A percentile compares a stretch with the other conserved stretches of the same genome.
These are phyloP conservation scores for Chaenocephalus aceratus DNA, from an alignment of 2,113 vertebrate species.

Conservation along the genomic window DNA sequence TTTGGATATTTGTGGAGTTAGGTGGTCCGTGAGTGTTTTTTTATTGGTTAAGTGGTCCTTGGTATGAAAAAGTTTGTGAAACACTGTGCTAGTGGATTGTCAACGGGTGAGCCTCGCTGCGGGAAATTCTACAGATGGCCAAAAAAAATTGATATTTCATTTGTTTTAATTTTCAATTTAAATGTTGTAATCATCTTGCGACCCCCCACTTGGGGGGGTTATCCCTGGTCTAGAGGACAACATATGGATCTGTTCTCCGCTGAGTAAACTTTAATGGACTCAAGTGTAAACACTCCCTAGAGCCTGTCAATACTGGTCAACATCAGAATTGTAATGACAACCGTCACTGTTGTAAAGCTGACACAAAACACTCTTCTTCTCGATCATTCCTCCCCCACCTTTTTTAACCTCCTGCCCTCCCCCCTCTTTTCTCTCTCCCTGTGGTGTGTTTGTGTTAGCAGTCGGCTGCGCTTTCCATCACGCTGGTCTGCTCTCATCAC, in stretches of 20 bases:
- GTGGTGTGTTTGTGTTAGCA: conserved; percentile 82
- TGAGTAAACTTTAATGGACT: conserved; percentile 70
- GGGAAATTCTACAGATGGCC: too few species aligned
- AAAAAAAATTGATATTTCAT: too few species aligned
- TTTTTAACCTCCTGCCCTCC: conserved; percentile 13
- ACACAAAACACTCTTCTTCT: conserved; percentile 63
- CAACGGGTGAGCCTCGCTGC: too few species aligned
- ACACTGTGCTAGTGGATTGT: too few species aligned
- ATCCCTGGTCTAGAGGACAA: not conserved
- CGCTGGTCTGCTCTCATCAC: conserved; percentile 78
- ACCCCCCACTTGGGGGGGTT: too few species aligned
- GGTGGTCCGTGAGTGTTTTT: too few species aligned
- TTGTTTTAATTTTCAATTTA: too few species aligned
- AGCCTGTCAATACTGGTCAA: conserved; percentile 67
- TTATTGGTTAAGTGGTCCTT: too few species aligned
- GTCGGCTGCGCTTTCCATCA: conserved; percentile 80
- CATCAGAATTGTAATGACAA: conserved; percentile 62
- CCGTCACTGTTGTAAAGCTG: conserved; percentile 45
- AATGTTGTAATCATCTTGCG: too few species aligned
- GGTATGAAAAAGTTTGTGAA: too few species aligned
- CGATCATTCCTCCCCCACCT: conserved; percentile 43
- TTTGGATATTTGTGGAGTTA: too few species aligned
- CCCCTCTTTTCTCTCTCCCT: conserved; percentile 23
- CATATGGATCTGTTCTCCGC: conserved; percentile 46
- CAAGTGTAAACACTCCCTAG: conserved; percentile 63